Conservation (phyloP, 2,113 vertebrate species). For the Nanger granti region DNA sequence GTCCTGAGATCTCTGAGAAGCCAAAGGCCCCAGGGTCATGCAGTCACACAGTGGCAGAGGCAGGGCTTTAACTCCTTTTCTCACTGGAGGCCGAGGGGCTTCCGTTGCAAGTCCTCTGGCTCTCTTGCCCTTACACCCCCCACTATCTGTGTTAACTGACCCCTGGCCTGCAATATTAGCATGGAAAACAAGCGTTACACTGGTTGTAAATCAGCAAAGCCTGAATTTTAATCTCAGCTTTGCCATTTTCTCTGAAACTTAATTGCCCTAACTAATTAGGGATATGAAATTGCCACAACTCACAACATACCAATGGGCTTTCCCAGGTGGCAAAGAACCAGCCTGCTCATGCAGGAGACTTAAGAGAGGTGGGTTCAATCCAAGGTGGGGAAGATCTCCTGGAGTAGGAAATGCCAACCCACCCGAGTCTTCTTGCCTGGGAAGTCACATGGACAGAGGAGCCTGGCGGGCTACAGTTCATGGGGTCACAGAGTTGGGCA, state of each 20-base stretch:
- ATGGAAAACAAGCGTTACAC: not conserved
- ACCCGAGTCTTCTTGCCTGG: not conserved
- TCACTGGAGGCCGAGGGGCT: rapidly evolving
- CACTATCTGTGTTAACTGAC: not conserved
- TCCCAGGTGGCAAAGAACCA: not conserved
- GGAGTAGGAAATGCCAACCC: not conserved
- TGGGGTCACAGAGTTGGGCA: not conserved
- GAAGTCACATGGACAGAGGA: not conserved
- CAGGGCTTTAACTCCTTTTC: not conserved
- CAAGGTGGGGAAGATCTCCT: not conserved
- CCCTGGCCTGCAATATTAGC: not conserved
- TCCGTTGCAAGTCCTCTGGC: not conserved
- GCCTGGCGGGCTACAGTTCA: not conserved
- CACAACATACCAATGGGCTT: not conserved
- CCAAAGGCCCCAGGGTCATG: rapidly evolving
- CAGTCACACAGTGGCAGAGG: not conserved
- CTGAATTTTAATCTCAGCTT: not conserved
- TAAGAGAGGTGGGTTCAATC: not conserved
- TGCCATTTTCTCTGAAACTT: not conserved
- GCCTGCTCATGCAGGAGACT: not conserved
- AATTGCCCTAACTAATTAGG: not conserved
- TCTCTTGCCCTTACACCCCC: not conserved
- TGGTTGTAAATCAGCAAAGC: not conserved
- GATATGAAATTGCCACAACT: not conserved
- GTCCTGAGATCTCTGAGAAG: not conserved